Percentiles rank a stretch among this genome's conserved stretches.
These are phyloP conservation scores for Vespertilio murinus DNA, from an alignment of 2,797 vertebrate genomes.

Conservation along the genomic window DNA sequence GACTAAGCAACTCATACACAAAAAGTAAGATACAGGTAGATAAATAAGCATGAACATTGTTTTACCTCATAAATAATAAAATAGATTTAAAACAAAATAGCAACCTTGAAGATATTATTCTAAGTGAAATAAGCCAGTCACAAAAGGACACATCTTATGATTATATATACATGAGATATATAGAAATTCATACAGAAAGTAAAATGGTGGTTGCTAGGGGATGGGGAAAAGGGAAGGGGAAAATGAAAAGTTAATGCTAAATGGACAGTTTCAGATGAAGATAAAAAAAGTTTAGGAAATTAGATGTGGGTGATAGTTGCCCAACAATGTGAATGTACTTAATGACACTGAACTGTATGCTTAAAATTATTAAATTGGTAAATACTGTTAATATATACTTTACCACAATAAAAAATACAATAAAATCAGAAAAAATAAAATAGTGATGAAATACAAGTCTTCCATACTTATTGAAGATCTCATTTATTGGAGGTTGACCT, in stretches of 20 bases:
- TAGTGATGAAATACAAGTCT: background rate
- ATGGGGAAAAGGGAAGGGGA: background rate
- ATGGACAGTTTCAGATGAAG: slow-evolving; percentile 10
- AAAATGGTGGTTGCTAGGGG: background rate
- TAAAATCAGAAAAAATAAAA: background rate
- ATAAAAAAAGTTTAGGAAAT: slow-evolving; percentile 13
- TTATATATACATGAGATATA: background rate
- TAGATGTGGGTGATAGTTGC: background rate
- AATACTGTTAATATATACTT: background rate
- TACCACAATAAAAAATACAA: slow-evolving; percentile 8
- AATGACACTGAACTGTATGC: background rate
- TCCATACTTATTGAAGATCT: background rate
- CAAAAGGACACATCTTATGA: background rate
- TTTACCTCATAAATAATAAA: slow-evolving; percentile 25
- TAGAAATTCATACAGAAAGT: slow-evolving; percentile 22
- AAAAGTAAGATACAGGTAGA: slow-evolving; percentile 9
- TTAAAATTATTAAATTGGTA: slow-evolving; percentile 17
- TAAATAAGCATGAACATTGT: background rate
- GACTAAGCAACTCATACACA: slow-evolving; percentile 39
- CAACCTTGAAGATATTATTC: background rate
- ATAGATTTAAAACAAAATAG: background rate
- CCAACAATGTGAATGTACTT: background rate
- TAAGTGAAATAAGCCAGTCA: slow-evolving; percentile 14
- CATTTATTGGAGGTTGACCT: background rate
- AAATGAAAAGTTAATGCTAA: background rate